Conservation (phyloP, 37 sponge, comb jelly and placozoan genomes). For the Aplysina aerophoba region DNA sequence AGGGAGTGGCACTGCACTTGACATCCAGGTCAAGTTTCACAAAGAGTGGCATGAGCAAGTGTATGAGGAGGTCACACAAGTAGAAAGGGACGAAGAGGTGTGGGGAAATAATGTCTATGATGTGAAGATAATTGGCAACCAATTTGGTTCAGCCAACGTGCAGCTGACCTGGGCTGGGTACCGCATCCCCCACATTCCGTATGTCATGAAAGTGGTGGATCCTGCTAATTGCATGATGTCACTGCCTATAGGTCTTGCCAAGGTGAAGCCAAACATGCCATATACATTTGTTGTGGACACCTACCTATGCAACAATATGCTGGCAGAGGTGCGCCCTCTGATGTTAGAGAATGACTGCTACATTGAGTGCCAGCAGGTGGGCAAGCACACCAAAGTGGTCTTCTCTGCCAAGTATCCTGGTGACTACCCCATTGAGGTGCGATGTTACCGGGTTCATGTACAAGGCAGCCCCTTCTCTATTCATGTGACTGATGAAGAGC, state of each 20-base stretch:
- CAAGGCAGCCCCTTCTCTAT: slow-evolving; percentile 82
- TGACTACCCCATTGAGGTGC: slow-evolving; percentile 68
- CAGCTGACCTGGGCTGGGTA: slow-evolving; percentile 63
- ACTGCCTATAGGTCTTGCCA: background rate
- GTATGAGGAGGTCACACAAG: background rate
- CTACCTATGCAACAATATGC: background rate
- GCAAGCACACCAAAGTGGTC: slow-evolving; percentile 22
- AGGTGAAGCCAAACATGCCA: slow-evolving; percentile 1
- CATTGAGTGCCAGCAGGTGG: slow-evolving; percentile 25
- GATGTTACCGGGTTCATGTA: slow-evolving; percentile 76
- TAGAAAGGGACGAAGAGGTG: background rate
- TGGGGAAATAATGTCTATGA: slow-evolving; percentile 33
- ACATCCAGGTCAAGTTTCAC: background rate
- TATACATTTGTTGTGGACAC: slow-evolving; percentile 25
- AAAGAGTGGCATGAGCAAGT: slow-evolving; percentile 15
- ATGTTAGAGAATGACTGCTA: slow-evolving; percentile 20
- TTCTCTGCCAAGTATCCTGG: slow-evolving; percentile 44
- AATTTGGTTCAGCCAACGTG: slow-evolving; percentile 38
- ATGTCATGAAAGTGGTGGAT: slow-evolving; percentile 50
- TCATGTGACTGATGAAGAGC: slow-evolving; percentile 26
- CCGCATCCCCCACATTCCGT: slow-evolving; percentile 39
- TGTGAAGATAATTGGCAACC: slow-evolving; percentile 14
- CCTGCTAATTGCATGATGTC: slow-evolving; percentile 48
- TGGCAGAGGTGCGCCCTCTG: slow-evolving; percentile 19
- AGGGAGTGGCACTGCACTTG: slow-evolving; percentile 35